Evolutionary conservation across 2,888 invertebrate species (phyloP).

Genomic region (Dascillus cervinus): DNA sequence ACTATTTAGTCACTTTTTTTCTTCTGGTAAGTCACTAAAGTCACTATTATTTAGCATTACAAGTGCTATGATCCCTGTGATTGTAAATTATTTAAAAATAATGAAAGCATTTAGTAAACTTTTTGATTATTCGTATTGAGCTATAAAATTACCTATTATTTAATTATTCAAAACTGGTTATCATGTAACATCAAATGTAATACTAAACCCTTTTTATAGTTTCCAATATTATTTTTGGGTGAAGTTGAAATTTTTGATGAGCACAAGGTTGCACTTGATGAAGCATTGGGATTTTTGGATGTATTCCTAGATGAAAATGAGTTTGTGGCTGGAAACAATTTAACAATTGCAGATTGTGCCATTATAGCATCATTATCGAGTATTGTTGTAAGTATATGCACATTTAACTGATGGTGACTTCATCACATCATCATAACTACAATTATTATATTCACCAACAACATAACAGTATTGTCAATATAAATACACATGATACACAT

Average conservation of each 20-base stretch:
- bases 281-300: conserved; percentile 53
- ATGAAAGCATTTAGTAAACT: conserved; percentile 1
- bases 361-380: conserved; percentile 50
- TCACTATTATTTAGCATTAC: too few relatives aligned
- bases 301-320: conserved; percentile 49
- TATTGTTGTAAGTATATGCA: conserved; percentile 44
- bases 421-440: too few relatives aligned
- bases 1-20: too few relatives aligned
- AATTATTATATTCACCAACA: too few relatives aligned
- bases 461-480: too few relatives aligned
- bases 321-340: conserved; percentile 54
- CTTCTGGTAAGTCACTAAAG: too few relatives aligned
- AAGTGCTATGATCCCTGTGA: too few relatives aligned
- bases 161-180: too few relatives aligned
- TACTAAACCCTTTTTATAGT: too few relatives aligned
- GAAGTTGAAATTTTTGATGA: conserved; percentile 49
- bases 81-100: too few relatives aligned
- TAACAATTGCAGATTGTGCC: conserved; percentile 58
- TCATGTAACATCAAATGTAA: too few relatives aligned
- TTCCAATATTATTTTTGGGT: conserved; percentile 52
- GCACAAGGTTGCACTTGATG: conserved; percentile 49
- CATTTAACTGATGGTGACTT: background rate
- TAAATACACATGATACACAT: too few relatives aligned
- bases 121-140: background rate
- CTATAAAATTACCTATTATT: conserved; percentile 3